Percentiles rank a stretch among this genome's conserved stretches.
phyloP scores from a whole-genome alignment of 2,888 invertebrate genomes.

The Bimastos eiseni region DNA sequence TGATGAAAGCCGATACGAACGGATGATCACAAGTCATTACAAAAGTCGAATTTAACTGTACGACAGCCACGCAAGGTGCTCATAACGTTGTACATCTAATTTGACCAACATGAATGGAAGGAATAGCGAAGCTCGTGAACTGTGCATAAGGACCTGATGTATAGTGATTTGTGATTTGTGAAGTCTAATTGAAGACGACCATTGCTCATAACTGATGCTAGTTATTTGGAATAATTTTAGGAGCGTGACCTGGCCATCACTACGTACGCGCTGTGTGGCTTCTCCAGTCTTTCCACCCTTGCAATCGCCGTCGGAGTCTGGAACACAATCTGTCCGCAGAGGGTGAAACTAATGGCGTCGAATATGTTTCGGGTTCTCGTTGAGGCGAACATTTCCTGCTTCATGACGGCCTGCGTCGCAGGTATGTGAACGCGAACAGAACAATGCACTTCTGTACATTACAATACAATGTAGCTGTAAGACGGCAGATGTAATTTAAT shows the following conservation, averaged over 20 bases:
- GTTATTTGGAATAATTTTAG: constrained; percentile 31
- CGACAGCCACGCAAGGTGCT: too few relatives aligned
- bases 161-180: too few relatives aligned
- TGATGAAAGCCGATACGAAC: too few relatives aligned
- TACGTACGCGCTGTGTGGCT: constrained; percentile 47
- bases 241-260: constrained; percentile 42
- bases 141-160: too few relatives aligned
- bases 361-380: constrained; percentile 43
- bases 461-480: background rate
- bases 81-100: too few relatives aligned
- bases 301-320: constrained; percentile 47
- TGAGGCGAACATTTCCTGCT: constrained; percentile 46
- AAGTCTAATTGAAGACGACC: too few relatives aligned
- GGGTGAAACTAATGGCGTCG: constrained; percentile 42
- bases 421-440: constrained; percentile 35
- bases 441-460: too few relatives aligned
- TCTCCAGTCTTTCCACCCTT: constrained; percentile 45
- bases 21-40: too few relatives aligned
- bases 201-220: background rate
- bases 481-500: too few relatives aligned
- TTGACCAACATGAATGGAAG: too few relatives aligned
- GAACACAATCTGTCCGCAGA: constrained; percentile 44
- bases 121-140: too few relatives aligned
- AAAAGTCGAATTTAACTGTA: too few relatives aligned
- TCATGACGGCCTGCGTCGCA: constrained; percentile 47